Evolutionary conservation across 2,113 vertebrate genomes (phyloP), one percentile per base, ranked within the genome.

Genomic region (Zosterops borbonicus): DNA sequence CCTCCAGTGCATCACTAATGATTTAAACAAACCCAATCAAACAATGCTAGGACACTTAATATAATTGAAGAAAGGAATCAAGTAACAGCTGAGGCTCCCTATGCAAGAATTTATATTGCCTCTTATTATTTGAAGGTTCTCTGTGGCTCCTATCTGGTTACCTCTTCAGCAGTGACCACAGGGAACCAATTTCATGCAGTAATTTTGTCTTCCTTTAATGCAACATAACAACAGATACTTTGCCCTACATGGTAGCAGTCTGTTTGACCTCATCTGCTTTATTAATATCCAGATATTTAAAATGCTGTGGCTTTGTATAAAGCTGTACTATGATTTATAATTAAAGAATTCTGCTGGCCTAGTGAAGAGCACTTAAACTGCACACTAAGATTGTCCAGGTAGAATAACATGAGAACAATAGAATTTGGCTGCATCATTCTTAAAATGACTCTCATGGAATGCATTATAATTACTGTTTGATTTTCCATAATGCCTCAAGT

Each of bases 61-160:
- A 87, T 97, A 96, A 96, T 95, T 97, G 94, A 80, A 96, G 63
- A 62, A 79, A 35, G 95, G 96, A 92, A 63, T 97, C 96, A 92
- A 91, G 79, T 97, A 89, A 96, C 97, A 81, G 75, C 55, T 89
- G 73, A 88, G 64, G 79, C 85, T 95, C 84, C 70, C 58, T 49
- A 31, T 92, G 56, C 64, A 94, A 94, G 93, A 94, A 95, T 94
- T 94, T 97, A 68, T 95, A 90, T 91, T 94, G 90, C 87, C 82
- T 92, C 39, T 94, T 90, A 69, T 83, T 93, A 94, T 94, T 91
- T 88, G 83, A 95, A 95, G 90, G 78, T 53, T 94, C 53, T 92
- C 89, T 4, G 3, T 87, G 59, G 44, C 94, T 84, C 89, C 59
- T 79, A 91, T 71, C 58, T 65, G 73, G 92, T 96, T 83, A 89